Evolutionary conservation across 37 sponge, comb jelly and placozoan species (phyloP), one percentile per base, ranked within the genome.

Genomic region (Corticium candelabrum): DNA sequence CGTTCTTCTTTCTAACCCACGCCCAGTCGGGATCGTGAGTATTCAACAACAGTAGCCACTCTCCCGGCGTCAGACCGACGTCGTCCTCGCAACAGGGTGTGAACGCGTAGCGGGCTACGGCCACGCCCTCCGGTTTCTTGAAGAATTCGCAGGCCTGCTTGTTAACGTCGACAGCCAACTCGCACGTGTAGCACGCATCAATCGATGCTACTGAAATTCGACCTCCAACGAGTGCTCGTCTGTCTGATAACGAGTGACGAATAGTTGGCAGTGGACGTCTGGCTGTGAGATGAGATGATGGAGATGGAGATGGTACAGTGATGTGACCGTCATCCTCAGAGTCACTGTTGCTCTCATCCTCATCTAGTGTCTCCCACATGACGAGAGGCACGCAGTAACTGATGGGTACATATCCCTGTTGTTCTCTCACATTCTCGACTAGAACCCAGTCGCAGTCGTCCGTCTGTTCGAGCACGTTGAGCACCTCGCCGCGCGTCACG

Each of bases 1-100:
- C 34, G 68, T 79, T 50, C 39, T 82, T 85, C 57, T 76, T 77
- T 38, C 85, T 84, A 21, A 91, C 82, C 92, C 92, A 91, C 69
- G 68, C 85, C 92, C 92, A 91, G 56, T 88, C 78, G 35, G 68
- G 75, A 37, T 91, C 92, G 73, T 87, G 88, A 37, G 82, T 86
- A 43, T 91, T 91, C 69, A 86, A 82, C 29, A 91, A 76, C 33
- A 85, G 83, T n/a, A 91, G 84, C 34, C 82, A 78, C 3, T 91
- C 89, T n/a, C 88, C 88, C 34, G 73, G 36, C 4, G 5, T 40
- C 0, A 91, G 75, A 29, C 74, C 40, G 7, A 91, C 76, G 74
- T 91, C 92, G 67, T 91, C 87, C 79, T 91, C 92, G 37, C 86
- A 86, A 21, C 68, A 7, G 0, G 84, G 77, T 0, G 74, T 76